Base-by-base conservation (phyloP, 1,140 invertebrate species). In the Holotrichia oblita region DNA sequence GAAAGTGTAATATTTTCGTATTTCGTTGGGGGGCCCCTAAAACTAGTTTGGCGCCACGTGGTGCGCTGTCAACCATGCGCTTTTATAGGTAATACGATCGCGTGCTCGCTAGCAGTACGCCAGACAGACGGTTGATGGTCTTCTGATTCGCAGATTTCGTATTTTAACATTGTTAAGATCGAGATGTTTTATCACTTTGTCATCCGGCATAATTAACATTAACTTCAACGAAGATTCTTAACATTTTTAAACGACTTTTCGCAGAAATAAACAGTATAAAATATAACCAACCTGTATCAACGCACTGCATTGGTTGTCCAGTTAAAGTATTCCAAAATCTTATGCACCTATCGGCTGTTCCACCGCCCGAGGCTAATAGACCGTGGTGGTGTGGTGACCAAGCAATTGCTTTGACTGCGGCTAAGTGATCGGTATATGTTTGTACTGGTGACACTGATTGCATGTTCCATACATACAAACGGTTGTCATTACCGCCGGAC, bases 361-460 rank as follows among this genome's bases (percentile, higher is more conserved):
- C 99, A 40, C 99, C 98, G 48, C 99, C 99, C 79, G 96, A 98
- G 0, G 99, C 98, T 64, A 99, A 88, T 44, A 99, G 88, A 0
- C 99, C 98, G 87, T 99, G 98, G 88, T 99, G 98, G 89, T 99
- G 98, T 0, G 98, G 98, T 4, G 98, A 99, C 99, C 99, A 99
- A 3, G 99, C 98, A 83, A 99, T 99, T 0, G 99, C 99, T 89
- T 99, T 99, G 0, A 99, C 99, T 0, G 99, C 99, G 0, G 99
- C 99, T 83, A 98, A 90, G 89, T 99, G 99, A 83, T 99, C 97
- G 0, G 96, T 97, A 87, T 99, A 99, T 0, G 96, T 98, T 87
- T 99, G 98, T 48, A 98, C 93, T 0, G 97, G 97, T 10, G 93
- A 92, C 0, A 94, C 88, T 0, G 95, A 95, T 86, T 97, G 96